These are phyloP conservation scores for Siderastrea siderea DNA, from an alignment of 92 coral and sea anemone species.

Conservation along the genomic window DNA sequence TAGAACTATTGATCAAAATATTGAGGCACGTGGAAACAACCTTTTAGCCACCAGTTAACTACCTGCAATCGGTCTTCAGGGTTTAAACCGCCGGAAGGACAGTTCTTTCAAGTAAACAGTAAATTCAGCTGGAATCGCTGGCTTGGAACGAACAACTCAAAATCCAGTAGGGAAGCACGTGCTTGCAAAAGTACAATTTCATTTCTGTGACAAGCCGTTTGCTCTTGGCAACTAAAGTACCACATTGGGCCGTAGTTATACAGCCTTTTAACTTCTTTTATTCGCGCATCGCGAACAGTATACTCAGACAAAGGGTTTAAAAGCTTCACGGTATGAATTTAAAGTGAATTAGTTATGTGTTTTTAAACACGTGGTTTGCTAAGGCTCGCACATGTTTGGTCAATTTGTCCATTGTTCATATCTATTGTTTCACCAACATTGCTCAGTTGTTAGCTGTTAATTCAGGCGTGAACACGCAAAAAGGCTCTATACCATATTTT, in stretches of 20 bases:
- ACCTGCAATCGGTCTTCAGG: conserved; percentile 5
- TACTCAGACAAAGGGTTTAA: conserved; percentile 31
- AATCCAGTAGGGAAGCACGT: conserved; percentile 4
- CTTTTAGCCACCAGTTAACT: conserved; percentile 11
- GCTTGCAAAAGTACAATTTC: background rate
- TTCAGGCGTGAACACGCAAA: conserved; percentile 18
- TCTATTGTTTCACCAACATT: conserved; percentile 37
- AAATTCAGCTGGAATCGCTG: conserved; percentile 30
- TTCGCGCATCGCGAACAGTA: background rate
- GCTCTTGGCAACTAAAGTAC: background rate
- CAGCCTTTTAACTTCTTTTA: conserved; percentile 19
- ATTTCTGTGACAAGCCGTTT: background rate
- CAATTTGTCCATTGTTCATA: conserved; percentile 27
- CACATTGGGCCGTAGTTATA: background rate
- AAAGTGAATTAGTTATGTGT: background rate
- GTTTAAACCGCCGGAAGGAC: background rate
- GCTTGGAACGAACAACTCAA: conserved; percentile 7
- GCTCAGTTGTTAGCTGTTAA: conserved; percentile 53
- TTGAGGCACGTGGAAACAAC: no score
- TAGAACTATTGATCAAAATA: background rate
- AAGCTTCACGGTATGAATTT: conserved; percentile 28
- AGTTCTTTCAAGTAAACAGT: background rate
- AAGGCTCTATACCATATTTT: background rate
- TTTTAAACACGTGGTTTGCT: conserved; percentile 46
- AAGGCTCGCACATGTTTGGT: conserved; percentile 48